Base-by-base conservation (phyloP, 1,140 invertebrate species). In the Solenopsis invicta region DNA sequence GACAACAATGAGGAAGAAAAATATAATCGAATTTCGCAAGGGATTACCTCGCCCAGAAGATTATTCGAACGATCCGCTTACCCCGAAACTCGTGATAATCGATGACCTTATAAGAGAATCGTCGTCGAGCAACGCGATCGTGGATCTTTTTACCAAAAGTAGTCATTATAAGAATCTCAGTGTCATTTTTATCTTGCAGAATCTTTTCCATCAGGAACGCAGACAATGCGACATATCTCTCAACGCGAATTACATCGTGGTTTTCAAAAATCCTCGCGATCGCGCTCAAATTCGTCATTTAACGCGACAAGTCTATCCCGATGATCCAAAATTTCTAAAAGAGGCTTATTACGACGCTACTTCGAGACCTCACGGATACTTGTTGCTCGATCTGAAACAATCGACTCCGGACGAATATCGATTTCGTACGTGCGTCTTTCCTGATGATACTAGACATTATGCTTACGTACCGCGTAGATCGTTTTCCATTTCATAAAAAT, bases 201-300 rank as follows among this genome's bases (percentile, higher is more conserved):
- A 72, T 54, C 24, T 50, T 8, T 71, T 71, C 13, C 48, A 71
- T 52, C 24, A 71, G 16, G n/a, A 45, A 2, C 67, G 24, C 5
- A 48, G 45, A 2, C 10, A 61, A 16, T 12, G 59, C 12, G 59
- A 61, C 1, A 61, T 61, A 29, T 61, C 59, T 5, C 24, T 61
- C 24, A 61, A 61, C 12, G 54, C 54, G 10, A 61, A 71, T 71
- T 71, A 50, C n/a, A 18, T 29, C 21, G 67, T 48, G 4, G 45
- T 71, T 50, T 71, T 71, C 10, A 71, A 71, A 52, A 71, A 71
- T 52, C 45, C 67, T 6, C 67, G 67, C 21, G 48, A 71, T 71
- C 21, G 48, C 2, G 66, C 64, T 0, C 37, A 66, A 59, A 59
- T 21, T 10, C 54, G 24, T 59, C 54, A 59, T 59, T 24, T 29